Evolutionary conservation across 2,888 invertebrate species (phyloP).

Genomic region (Parnassius smintheus): DNA sequence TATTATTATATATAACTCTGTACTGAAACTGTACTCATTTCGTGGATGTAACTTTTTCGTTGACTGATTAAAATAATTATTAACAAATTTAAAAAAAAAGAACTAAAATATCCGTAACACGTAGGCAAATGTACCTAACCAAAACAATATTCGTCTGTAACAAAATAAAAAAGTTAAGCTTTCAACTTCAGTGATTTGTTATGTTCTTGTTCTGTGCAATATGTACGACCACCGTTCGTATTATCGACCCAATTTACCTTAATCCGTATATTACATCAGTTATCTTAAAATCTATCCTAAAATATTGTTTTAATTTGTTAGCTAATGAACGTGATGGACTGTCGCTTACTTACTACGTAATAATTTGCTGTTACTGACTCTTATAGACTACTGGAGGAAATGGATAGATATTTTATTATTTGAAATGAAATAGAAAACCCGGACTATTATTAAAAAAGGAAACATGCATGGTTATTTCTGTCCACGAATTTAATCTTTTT

Average conservation of each 20-base stretch:
- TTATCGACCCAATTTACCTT: constrained; percentile 21
- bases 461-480: not conserved
- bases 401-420: constrained; percentile 2
- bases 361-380: constrained; percentile 49
- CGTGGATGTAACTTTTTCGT: constrained; percentile 5
- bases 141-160: constrained; percentile 19
- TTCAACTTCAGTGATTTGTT: constrained; percentile 15
- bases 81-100: constrained; percentile 7
- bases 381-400: constrained; percentile 32
- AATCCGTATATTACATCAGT: constrained; percentile 29
- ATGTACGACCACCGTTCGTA: constrained; percentile 5
- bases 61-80: constrained; percentile 10
- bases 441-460: not conserved
- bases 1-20: constrained; percentile 15
- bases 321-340: constrained; percentile 60
- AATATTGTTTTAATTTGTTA: constrained; percentile 42
- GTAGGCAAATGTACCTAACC: constrained; percentile 23
- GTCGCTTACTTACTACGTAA: constrained; percentile 43
- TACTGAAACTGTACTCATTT: constrained; percentile 26
- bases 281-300: constrained; percentile 37
- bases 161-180: constrained; percentile 17
- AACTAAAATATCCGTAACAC: constrained; percentile 26
- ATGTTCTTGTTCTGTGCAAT: constrained; percentile 14
- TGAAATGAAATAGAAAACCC: not conserved
- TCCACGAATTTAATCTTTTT: not conserved